phyloP scores from a whole-genome alignment of 2,888 invertebrate species.

The Hypsopygia costalis region DNA sequence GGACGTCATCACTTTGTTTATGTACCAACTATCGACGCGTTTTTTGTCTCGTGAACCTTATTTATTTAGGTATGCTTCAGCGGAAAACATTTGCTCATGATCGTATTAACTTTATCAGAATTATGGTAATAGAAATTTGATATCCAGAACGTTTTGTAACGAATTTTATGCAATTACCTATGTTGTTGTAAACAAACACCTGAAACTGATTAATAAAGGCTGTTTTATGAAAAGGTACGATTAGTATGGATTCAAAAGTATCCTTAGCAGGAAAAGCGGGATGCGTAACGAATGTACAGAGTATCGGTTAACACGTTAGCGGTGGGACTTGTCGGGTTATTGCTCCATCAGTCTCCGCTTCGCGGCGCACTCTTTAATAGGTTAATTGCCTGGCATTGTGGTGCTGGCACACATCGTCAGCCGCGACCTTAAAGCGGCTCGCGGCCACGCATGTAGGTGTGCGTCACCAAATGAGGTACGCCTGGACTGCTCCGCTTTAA shows the following conservation, averaged over 20 bases:
- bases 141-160: neutral
- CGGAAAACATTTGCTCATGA: neutral
- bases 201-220: no score
- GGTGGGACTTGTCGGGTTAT: conserved; percentile 56
- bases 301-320: conserved; percentile 46
- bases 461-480: conserved; percentile 55
- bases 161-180: no score
- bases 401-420: conserved; percentile 72
- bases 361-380: conserved; percentile 68
- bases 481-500: conserved; percentile 28
- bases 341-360: conserved; percentile 60
- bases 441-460: conserved; percentile 69
- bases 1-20: conserved; percentile 43
- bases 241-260: conserved; percentile 1
- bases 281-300: conserved; percentile 26
- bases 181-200: no score
- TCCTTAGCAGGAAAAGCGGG: conserved; percentile 20
- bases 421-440: conserved; percentile 72
- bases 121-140: neutral
- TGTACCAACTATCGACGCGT: conserved; percentile 23
- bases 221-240: neutral
- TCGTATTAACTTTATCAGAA: neutral
- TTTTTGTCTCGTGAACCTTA: conserved; percentile 8
- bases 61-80: neutral
- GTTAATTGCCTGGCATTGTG: conserved; percentile 78